Percentiles rank a stretch among this genome's conserved stretches.
Conservation (phyloP, 2,888 invertebrate species). For the Idaea straminata region DNA sequence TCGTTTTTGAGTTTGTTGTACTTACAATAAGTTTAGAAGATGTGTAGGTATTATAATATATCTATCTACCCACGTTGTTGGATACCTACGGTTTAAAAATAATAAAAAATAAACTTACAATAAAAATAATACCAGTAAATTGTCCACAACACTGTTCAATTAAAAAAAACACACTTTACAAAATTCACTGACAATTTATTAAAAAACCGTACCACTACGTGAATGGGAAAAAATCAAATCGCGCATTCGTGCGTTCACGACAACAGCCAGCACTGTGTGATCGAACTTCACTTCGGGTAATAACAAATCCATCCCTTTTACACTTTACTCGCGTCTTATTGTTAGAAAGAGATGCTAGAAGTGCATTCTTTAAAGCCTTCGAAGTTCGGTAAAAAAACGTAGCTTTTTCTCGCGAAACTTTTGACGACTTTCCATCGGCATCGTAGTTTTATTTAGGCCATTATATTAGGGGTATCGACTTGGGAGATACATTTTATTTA, state of each 20-base stretch:
- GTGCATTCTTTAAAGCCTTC: background rate
- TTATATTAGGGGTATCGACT: background rate
- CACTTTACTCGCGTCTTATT: background rate
- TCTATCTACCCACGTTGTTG: no score
- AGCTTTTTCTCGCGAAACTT: constrained; percentile 26
- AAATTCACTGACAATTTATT: background rate
- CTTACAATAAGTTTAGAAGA: no score
- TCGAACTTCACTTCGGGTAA: background rate
- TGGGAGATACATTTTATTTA: background rate
- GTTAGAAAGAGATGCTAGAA: background rate
- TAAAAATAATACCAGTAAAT: background rate
- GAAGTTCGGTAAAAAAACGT: constrained; percentile 24
- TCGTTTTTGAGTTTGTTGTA: no score
- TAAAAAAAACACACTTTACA: background rate
- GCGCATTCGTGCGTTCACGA: background rate
- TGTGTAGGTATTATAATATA: no score
- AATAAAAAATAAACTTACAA: background rate
- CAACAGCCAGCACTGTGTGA: background rate
- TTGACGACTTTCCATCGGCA: constrained; percentile 17
- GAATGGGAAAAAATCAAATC: background rate
- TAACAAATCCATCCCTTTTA: background rate
- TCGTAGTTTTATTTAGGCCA: background rate
- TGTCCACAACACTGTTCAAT: background rate
- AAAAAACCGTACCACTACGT: background rate
- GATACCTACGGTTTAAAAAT: background rate